These are phyloP conservation scores for Elgaria multicarinata DNA, from an alignment of 2,113 vertebrate species.

Conservation along the genomic window DNA sequence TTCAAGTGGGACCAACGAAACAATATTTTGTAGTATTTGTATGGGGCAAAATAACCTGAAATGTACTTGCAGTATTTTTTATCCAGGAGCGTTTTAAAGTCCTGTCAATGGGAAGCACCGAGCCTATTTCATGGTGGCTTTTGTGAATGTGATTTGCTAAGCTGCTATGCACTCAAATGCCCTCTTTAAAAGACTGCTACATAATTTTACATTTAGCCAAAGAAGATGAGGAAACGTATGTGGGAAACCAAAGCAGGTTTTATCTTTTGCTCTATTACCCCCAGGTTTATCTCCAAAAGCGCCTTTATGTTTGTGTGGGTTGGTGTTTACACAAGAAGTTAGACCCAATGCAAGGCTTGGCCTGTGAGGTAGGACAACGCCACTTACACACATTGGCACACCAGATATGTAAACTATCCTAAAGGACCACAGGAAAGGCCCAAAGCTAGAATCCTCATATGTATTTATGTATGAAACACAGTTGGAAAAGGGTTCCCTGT, in stretches of 20 bases:
- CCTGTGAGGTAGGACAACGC: not conserved
- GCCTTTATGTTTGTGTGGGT: not conserved
- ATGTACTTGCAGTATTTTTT: constrained; percentile 4
- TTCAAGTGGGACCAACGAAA: constrained; percentile 44
- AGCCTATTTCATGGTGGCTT: constrained; percentile 1
- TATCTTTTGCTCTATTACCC: not conserved
- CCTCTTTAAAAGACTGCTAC: constrained; percentile 20
- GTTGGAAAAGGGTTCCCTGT: too few relatives aligned
- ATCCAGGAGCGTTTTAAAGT: constrained; percentile 20
- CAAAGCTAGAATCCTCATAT: not conserved
- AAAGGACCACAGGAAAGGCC: not conserved
- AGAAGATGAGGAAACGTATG: not conserved
- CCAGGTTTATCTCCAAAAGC: not conserved
- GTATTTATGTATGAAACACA: not conserved
- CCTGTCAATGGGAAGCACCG: constrained; percentile 1
- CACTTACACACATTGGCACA: not conserved
- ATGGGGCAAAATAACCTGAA: not conserved
- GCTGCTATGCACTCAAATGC: not conserved
- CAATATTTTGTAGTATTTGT: constrained; percentile 26
- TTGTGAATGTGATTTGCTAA: constrained; percentile 15
- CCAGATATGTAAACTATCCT: not conserved
- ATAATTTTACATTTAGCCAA: constrained; percentile 36
- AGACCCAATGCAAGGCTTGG: not conserved
- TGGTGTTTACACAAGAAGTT: not conserved
- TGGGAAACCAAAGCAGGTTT: constrained; percentile 9